Evolutionary conservation across 2,797 vertebrate species (phyloP).

Genomic region (Apogon hyalosoma): DNA sequence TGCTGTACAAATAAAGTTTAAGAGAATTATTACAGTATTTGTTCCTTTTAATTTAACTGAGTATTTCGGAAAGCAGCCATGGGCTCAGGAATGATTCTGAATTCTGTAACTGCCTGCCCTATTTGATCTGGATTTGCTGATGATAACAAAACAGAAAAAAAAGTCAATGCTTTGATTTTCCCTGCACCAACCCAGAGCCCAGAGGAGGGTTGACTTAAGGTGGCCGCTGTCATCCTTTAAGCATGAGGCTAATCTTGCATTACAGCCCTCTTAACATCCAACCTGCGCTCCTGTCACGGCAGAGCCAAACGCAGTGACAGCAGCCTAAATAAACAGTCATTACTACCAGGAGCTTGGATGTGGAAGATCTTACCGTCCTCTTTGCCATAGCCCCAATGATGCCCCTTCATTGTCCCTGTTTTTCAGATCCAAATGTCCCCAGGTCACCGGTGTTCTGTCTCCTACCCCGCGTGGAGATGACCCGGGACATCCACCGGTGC

Average conservation of each 20-base stretch:
- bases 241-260: slow-evolving; percentile 74
- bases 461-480: slow-evolving; percentile 28
- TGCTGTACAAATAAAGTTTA: too few relatives aligned
- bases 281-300: not conserved
- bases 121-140: too few relatives aligned
- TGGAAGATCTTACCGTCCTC: slow-evolving; percentile 89
- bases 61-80: too few relatives aligned
- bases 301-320: not conserved
- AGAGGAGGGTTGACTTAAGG: slow-evolving; percentile 3
- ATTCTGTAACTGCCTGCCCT: too few relatives aligned
- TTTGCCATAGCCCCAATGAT: slow-evolving; percentile 93
- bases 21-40: too few relatives aligned
- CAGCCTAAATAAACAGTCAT: not conserved
- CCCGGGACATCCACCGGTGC: slow-evolving; percentile 20
- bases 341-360: not conserved
- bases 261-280: slow-evolving; percentile 48
- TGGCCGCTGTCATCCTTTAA: slow-evolving; percentile 60
- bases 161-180: too few relatives aligned
- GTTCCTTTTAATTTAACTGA: too few relatives aligned
- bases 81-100: too few relatives aligned
- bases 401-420: slow-evolving; percentile 86
- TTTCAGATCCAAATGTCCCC: slow-evolving; percentile 5
- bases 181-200: too few relatives aligned
- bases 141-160: too few relatives aligned
- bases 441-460: not conserved